Base-by-base conservation (phyloP, 1,140 invertebrate genomes). In the Papilio polytes region DNA sequence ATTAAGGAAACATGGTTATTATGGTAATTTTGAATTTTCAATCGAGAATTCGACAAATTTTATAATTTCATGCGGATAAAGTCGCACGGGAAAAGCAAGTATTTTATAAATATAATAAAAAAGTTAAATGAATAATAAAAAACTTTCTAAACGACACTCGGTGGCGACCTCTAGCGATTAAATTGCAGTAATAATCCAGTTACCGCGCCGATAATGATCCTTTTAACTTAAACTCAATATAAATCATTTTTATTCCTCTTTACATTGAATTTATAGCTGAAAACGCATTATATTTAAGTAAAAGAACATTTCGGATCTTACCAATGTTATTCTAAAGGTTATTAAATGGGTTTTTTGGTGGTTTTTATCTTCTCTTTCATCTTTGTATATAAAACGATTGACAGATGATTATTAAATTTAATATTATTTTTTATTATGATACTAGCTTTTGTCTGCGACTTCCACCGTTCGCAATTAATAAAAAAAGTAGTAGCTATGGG, bases 221-320 rank as follows among this genome's bases (percentile, higher is more conserved):
- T 70, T 70, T 31, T 70, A 70, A 70, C 63, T 70, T 70, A 31
- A 70, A 70, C 26, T 70, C 63, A 2, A 15, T 70, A 70, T 70
- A 70, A 70, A 70, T 70, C 63, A 70, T 70, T 70, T 70, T 70
- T 70, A 70, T 70, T 36, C 63, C 63, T 31, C 15, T 13, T 70
- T 36, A 26, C 6, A 36, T 13, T 70, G 26, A 70, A 70, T 70
- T 70, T 70, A 70, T 70, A 31, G 26, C 63, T 15, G 26, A 18
- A 31, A 31, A 31, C 13, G 26, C 26, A 70, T 70, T 70, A 70
- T 31, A 31, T 70, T 70, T 70, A 70, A 70, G 26, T 18, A 70
- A 70, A 15, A 70, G 63, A 70, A 70, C n/a, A 59, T 26, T 70
- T 70, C 26, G 26, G 13, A 70, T 31, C 63, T 31, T 70, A 18